Conservation (phyloP, 2,888 invertebrate genomes). For the Scaptomyza caliginosa region DNA sequence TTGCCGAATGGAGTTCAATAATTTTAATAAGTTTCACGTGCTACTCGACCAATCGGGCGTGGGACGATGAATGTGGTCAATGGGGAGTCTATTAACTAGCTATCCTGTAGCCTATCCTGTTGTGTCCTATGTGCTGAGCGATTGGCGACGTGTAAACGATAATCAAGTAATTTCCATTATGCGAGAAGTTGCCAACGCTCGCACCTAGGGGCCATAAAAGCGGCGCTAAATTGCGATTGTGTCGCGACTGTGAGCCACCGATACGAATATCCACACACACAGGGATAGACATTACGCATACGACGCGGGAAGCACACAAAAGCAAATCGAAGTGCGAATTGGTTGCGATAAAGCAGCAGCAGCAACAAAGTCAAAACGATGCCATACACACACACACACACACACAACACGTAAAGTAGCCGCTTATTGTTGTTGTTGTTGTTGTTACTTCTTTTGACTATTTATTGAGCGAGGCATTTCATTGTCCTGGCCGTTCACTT, state of each 20-base stretch:
- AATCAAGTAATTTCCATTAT: constrained; percentile 79
- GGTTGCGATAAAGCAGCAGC: constrained; percentile 67
- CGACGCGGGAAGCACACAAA: constrained; percentile 68
- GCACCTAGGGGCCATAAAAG: constrained; percentile 67
- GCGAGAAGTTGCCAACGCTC: constrained; percentile 41
- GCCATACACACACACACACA: constrained; percentile 16
- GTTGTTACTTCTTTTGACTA: constrained; percentile 63
- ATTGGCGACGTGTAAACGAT: constrained; percentile 79
- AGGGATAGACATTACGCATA: constrained; percentile 73
- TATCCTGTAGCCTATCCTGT: not conserved
- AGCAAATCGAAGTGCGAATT: constrained; percentile 79
- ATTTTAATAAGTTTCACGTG: constrained; percentile 59
- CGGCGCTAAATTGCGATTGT: constrained; percentile 74
- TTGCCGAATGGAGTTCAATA: constrained; percentile 44
- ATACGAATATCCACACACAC: constrained; percentile 30
- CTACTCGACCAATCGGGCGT: not conserved
- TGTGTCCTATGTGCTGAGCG: constrained; percentile 45
- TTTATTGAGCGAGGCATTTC: constrained; percentile 74
- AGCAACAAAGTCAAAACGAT: constrained; percentile 52
- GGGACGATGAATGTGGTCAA: constrained; percentile 25
- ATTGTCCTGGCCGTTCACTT: constrained; percentile 70
- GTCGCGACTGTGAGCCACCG: constrained; percentile 67
- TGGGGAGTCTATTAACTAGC: constrained; percentile 49
- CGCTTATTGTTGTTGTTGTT: constrained; percentile 6
- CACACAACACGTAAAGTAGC: constrained; percentile 34